Conservation (phyloP, 2,888 invertebrate species). For the Deilephila porcellus region DNA sequence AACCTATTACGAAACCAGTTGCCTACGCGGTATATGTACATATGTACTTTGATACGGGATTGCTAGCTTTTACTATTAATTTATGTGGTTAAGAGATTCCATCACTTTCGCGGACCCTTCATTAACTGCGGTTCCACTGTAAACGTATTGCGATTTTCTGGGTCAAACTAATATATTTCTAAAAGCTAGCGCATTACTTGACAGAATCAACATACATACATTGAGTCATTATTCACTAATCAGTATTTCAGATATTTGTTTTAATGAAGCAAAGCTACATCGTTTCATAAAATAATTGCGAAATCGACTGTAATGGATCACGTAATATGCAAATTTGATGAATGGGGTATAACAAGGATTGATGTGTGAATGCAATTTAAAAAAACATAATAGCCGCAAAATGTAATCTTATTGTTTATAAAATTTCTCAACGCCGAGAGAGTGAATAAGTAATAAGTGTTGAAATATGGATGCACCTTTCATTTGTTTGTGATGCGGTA, state of each 20-base stretch:
- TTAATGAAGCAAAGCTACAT: background rate
- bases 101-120: constrained; percentile 56
- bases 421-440: constrained; percentile 13
- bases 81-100: constrained; percentile 69
- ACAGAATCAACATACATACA: background rate
- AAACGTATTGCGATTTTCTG: constrained; percentile 33
- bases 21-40: constrained; percentile 52
- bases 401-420: constrained; percentile 46
- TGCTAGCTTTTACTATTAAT: constrained; percentile 79
- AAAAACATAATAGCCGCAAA: constrained; percentile 42
- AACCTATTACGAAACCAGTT: constrained; percentile 76
- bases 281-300: background rate
- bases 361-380: constrained; percentile 52
- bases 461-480: constrained; percentile 19
- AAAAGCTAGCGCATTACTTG: background rate
- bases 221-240: background rate
- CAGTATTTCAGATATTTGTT: background rate
- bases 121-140: constrained; percentile 57
- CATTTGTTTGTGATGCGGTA: constrained; percentile 8
- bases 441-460: constrained; percentile 23
- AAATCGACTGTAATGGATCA: background rate
- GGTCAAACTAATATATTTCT: background rate
- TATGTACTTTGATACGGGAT: constrained; percentile 66
- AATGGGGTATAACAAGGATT: constrained; percentile 41
- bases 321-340: constrained; percentile 19